Evolutionary conservation across 2,888 invertebrate species (phyloP).

Genomic region (Keiferia lycopersicella): DNA sequence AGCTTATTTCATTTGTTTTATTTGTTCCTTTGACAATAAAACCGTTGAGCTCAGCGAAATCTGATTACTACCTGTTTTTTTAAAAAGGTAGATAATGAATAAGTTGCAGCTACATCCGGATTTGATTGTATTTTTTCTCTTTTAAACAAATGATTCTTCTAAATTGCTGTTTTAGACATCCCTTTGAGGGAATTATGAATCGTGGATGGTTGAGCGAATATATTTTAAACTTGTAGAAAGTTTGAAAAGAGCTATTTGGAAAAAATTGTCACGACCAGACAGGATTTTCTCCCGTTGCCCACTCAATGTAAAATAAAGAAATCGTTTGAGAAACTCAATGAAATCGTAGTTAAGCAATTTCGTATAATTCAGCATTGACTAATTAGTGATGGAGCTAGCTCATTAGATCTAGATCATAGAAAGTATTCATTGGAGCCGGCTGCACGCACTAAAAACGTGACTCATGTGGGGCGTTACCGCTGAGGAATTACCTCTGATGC

Average conservation of each 20-base stretch:
- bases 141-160: background rate
- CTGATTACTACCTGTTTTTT: too few relatives aligned
- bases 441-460: too few relatives aligned
- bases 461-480: too few relatives aligned
- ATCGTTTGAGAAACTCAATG: background rate
- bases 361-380: background rate
- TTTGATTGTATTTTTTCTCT: too few relatives aligned
- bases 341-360: background rate
- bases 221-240: constrained; percentile 9
- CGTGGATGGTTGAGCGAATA: background rate
- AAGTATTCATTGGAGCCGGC: too few relatives aligned
- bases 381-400: too few relatives aligned
- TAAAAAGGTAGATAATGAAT: too few relatives aligned
- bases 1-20: too few relatives aligned
- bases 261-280: constrained; percentile 6
- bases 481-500: too few relatives aligned
- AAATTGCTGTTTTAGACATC: background rate
- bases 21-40: background rate
- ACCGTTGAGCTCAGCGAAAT: background rate
- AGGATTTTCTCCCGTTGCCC: background rate
- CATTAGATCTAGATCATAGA: too few relatives aligned
- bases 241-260: constrained; percentile 11
- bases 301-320: constrained; percentile 3
- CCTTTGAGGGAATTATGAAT: background rate
- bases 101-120: too few relatives aligned